phyloP scores from a whole-genome alignment of 1,140 invertebrate species.

The Whitmania pigra region DNA sequence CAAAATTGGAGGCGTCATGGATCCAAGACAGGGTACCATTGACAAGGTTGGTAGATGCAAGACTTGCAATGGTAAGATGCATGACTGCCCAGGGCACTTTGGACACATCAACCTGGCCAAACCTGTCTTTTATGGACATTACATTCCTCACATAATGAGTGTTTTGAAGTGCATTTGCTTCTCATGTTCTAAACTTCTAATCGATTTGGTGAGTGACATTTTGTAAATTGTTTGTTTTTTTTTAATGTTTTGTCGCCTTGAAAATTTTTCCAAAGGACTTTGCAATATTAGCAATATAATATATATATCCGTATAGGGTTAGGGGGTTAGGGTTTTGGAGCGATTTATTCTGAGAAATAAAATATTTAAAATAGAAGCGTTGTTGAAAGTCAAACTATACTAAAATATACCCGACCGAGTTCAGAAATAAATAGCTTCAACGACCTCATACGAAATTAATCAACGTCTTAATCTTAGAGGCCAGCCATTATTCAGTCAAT shows the following conservation, averaged over 20 bases:
- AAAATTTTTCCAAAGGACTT: background rate
- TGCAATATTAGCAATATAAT: background rate
- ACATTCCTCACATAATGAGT: conserved; percentile 92
- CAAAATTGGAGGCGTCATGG: conserved; percentile 93
- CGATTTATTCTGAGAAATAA: no score
- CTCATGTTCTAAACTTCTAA: conserved; percentile 87
- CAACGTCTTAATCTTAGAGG: no score
- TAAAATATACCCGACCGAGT: conserved; percentile 50
- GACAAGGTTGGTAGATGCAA: conserved; percentile 78
- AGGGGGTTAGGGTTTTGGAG: no score
- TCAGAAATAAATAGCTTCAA: conserved; percentile 59
- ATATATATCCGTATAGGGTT: no score
- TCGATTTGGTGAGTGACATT: conserved; percentile 65
- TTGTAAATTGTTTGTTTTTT: background rate
- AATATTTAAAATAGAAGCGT: no score
- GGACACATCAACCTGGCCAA: conserved; percentile 97
- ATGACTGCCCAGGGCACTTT: conserved; percentile 97
- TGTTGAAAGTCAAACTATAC: no score
- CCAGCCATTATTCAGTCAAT: no score
- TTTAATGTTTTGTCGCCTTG: background rate
- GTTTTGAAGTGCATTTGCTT: conserved; percentile 91
- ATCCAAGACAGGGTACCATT: conserved; percentile 93
- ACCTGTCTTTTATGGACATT: conserved; percentile 96
- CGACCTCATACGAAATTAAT: no score
- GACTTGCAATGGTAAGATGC: conserved; percentile 94